Evolutionary conservation across 2,113 vertebrate species (phyloP), one percentile per base, ranked within the genome.

Genomic region (Vidua macroura): DNA sequence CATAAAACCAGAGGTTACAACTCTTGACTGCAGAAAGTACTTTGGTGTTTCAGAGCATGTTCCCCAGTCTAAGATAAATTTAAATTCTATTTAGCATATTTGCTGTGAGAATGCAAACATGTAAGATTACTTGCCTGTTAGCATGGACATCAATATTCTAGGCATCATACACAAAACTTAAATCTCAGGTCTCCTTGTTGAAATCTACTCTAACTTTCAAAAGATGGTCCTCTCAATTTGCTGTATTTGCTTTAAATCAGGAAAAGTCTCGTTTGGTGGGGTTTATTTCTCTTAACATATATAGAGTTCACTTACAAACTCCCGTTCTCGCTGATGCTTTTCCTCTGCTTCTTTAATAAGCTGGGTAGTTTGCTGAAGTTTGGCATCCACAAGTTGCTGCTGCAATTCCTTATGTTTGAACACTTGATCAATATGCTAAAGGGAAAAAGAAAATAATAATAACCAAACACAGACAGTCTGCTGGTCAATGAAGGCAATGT

Each of bases 361-460:
- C 66, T 99, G 99, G 1, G 99, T 99, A 28, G 99, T 99, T 92
- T 99, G 99, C 96, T 99, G 99, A 93, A 99, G 98, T 96, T 99
- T 99, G 94, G 98, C 98, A 68, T 99, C 99, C 96, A 99, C 99
- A 79, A 99, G 98, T 97, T 99, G 99, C 89, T 99, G 99, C 81
- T 99, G 99, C 43, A 99, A 96, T 93, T 99, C 99, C 97, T 99
- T 99, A 96, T 99, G 99, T 89, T 99, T 99, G 97, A 99, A 99
- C 75, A 99, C 99, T 95, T 99, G 99, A 97, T 99, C 99, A 90
- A 99, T 99, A 85, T 99, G 99, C 99, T 99, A 90, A 19, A 85
- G 52, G 43, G 66, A 91, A 88, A 93, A 68, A 39, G 46, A 89
- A 88, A 86, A 59, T 51, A 3, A 0, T 8, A 7, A 64, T 9